Percentiles rank a stretch among this genome's conserved stretches.
phyloP scores from a whole-genome alignment of 2,797 vertebrate species.

The Petrocephalus schoutedeni region DNA sequence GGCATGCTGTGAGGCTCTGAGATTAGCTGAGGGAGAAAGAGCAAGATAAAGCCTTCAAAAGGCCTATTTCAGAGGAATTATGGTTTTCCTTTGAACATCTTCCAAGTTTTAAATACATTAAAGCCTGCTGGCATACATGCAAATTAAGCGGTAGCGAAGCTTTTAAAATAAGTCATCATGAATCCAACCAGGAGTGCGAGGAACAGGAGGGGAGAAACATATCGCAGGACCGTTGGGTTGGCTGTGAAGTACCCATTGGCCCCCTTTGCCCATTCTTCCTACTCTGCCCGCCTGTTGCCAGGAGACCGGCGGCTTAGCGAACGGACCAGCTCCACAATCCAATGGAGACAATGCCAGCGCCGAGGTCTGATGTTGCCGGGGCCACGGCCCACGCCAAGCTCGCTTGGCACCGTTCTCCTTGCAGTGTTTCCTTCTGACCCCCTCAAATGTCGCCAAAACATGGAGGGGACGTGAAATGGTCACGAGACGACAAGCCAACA shows the following conservation, averaged over 20 bases:
- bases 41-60: conserved; percentile 97
- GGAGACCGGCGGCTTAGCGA: conserved; percentile 4
- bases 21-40: conserved; percentile 95
- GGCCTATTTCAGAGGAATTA: conserved; percentile 98
- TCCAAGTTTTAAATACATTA: conserved; percentile 97
- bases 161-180: conserved; percentile 77
- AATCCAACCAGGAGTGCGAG: conserved; percentile 69
- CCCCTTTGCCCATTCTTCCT: neutral
- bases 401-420: neutral
- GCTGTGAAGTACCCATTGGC: neutral
- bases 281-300: neutral
- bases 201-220: conserved; percentile 47
- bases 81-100: conserved; percentile 92
- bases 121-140: conserved; percentile 98
- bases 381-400: neutral
- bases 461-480: neutral
- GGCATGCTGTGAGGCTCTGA: conserved; percentile 91
- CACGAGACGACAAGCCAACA: neutral
- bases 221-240: neutral
- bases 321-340: neutral
- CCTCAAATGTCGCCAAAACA: neutral
- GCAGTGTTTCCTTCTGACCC: neutral
- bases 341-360: neutral
- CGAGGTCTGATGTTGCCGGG: neutral
- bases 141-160: conserved; percentile 88